These are phyloP conservation scores for Thinocorus orbignyianus DNA, from an alignment of 2,113 vertebrate species.

Conservation along the genomic window DNA sequence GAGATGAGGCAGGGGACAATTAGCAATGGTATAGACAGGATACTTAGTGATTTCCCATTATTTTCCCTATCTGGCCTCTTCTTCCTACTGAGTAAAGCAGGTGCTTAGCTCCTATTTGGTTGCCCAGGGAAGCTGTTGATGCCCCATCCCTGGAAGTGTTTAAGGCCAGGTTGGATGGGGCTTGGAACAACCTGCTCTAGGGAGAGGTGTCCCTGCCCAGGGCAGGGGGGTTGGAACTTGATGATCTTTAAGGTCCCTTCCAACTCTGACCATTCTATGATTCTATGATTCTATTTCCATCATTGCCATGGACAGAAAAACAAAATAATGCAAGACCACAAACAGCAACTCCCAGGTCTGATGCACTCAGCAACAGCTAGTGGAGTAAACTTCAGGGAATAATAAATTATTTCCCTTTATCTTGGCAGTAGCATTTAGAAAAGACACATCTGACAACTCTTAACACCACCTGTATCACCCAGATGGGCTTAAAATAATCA, in stretches of 20 bases:
- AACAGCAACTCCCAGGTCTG: neutral
- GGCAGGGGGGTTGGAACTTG: too few relatives aligned
- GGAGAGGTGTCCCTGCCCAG: too few relatives aligned
- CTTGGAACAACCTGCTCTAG: too few relatives aligned
- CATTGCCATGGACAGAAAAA: neutral
- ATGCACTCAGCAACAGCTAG: neutral
- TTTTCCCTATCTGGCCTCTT: neutral
- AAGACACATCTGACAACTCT: slow-evolving; percentile 56
- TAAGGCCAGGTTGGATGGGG: too few relatives aligned
- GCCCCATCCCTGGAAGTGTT: too few relatives aligned
- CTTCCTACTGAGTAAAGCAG: neutral
- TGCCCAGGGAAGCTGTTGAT: too few relatives aligned
- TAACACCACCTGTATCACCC: slow-evolving; percentile 44
- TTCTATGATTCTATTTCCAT: too few relatives aligned
- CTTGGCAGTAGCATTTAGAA: slow-evolving; percentile 36
- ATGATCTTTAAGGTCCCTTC: too few relatives aligned
- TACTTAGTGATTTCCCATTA: neutral
- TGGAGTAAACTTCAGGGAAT: slow-evolving; percentile 44
- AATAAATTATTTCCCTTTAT: slow-evolving; percentile 59
- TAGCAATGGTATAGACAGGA: neutral
- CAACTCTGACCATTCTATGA: too few relatives aligned
- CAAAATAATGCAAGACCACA: neutral
- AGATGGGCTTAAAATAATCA: slow-evolving; percentile 68
- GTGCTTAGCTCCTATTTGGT: neutral
- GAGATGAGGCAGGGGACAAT: neutral